Conservation (phyloP, 2,888 invertebrate genomes). For the Aleiodes testaceus region DNA sequence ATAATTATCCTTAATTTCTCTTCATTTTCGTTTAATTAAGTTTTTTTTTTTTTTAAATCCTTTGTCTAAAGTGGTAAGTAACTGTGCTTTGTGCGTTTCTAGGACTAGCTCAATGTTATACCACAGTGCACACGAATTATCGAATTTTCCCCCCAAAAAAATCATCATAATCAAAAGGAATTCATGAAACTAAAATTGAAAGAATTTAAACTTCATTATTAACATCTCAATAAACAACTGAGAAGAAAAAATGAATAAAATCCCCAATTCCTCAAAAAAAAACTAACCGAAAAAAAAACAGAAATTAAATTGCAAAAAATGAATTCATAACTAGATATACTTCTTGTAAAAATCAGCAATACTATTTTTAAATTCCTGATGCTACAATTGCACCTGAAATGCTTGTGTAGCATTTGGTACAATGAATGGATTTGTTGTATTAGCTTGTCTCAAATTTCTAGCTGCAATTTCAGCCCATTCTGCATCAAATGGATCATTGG, state of each 20-base stretch:
- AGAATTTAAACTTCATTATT: no score
- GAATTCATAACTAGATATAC: background rate
- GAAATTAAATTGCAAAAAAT: background rate
- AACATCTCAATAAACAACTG: no score
- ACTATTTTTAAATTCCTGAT: constrained; percentile 65
- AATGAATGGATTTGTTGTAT: constrained; percentile 78
- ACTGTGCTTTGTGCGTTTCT: constrained; percentile 32
- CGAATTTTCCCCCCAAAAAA: no score
- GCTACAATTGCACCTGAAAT: constrained; percentile 78
- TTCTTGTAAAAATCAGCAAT: constrained; percentile 63
- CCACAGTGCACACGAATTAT: constrained; percentile 25
- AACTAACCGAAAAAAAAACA: background rate
- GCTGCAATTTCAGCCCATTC: constrained; percentile 85
- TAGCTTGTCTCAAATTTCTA: constrained; percentile 71
- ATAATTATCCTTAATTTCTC: constrained; percentile 3
- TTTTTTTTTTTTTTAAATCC: no score
- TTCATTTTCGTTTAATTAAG: background rate
- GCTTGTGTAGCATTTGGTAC: constrained; percentile 75
- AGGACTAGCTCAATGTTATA: constrained; percentile 26
- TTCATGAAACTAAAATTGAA: no score
- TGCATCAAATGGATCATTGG: constrained; percentile 85
- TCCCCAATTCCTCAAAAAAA: background rate
- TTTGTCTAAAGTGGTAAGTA: constrained; percentile 24
- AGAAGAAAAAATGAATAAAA: no score
- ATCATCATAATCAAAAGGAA: no score